Evolutionary conservation across 2,888 invertebrate genomes (phyloP).

Genomic region (Lithophane socia): DNA sequence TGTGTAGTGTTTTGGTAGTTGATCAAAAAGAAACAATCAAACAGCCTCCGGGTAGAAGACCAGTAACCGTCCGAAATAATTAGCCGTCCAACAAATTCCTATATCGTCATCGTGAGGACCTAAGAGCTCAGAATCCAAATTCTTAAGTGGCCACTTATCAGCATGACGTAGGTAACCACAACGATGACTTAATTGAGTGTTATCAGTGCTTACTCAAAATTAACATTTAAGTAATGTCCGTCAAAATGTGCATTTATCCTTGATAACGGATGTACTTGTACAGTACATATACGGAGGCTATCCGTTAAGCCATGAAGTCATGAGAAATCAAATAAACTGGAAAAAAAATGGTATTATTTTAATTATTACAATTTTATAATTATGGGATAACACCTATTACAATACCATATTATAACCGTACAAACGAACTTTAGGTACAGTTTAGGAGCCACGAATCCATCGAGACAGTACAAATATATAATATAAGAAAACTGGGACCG

Average conservation of each 20-base stretch:
- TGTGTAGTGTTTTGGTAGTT: background rate
- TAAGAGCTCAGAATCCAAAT: background rate
- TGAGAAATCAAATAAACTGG: background rate
- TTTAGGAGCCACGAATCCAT: background rate
- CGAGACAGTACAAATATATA: background rate
- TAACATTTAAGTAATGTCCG: background rate
- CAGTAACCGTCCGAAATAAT: background rate
- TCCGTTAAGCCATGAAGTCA: background rate
- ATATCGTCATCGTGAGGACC: background rate
- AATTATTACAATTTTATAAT: background rate
- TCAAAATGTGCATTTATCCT: background rate
- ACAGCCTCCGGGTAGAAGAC: background rate
- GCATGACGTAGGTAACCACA: conserved; percentile 33
- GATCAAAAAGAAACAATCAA: background rate
- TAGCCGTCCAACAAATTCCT: background rate
- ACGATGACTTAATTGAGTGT: conserved; percentile 32
- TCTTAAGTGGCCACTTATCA: conserved; percentile 10
- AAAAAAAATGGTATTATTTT: background rate
- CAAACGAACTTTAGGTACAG: background rate
- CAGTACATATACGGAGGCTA: background rate
- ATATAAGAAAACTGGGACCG: background rate
- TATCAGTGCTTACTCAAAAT: conserved; percentile 20
- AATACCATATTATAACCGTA: background rate
- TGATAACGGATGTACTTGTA: background rate
- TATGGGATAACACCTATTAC: too few species aligned